These are phyloP conservation scores for Rhabdornis inornatus DNA, from an alignment of 2,113 vertebrate genomes.

Conservation along the genomic window DNA sequence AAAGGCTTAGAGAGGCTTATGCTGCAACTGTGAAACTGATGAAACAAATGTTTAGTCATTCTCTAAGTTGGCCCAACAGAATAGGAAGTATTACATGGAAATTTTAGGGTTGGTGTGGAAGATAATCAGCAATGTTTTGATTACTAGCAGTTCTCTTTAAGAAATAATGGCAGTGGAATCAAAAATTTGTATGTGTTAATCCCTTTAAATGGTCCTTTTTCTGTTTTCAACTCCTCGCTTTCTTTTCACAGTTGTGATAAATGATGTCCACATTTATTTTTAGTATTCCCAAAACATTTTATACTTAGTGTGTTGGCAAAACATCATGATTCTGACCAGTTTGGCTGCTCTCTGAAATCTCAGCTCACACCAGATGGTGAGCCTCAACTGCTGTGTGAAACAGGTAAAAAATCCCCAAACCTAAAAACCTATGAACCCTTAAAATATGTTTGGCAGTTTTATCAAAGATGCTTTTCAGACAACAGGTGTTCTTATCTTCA, in stretches of 20 bases:
- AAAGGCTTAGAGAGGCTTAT: neutral
- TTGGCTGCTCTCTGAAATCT: slow-evolving; percentile 15
- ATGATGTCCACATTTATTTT: slow-evolving; percentile 15
- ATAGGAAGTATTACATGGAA: neutral
- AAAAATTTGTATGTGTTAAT: neutral
- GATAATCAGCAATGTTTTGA: neutral
- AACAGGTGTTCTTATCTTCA: neutral
- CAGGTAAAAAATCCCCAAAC: neutral
- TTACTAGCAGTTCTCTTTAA: neutral
- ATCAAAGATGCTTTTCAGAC: neutral
- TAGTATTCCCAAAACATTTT: slow-evolving; percentile 8
- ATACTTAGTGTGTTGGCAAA: slow-evolving; percentile 4
- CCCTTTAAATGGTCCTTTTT: neutral
- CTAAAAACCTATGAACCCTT: neutral
- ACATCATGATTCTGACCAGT: neutral
- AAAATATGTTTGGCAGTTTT: neutral
- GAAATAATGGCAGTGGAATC: neutral
- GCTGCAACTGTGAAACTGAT: neutral
- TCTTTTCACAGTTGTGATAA: neutral
- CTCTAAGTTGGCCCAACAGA: neutral
- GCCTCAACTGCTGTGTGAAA: slow-evolving; percentile 24
- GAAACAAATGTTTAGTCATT: neutral
- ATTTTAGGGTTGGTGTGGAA: neutral
- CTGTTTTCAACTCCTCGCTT: neutral
- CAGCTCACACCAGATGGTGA: slow-evolving; percentile 42